Percentiles rank a stretch among this genome's conserved stretches.
Evolutionary conservation across 2,888 invertebrate species (phyloP).

Genomic region (Sminthurides aquaticus): DNA sequence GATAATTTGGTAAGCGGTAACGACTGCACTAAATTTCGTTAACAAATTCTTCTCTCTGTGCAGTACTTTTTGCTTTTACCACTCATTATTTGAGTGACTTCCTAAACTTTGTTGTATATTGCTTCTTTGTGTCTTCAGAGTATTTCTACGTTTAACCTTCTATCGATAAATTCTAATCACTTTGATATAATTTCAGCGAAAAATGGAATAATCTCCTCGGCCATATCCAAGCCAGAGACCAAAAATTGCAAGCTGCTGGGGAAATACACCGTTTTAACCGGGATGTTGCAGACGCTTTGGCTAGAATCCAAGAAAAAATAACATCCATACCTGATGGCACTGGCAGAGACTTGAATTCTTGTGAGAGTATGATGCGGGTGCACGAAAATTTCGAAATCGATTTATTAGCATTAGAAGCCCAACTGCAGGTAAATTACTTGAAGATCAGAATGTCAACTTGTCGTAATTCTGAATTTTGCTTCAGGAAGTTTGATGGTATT

Average conservation of each 20-base stretch:
- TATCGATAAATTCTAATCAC: background rate
- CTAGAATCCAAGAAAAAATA: constrained; percentile 82
- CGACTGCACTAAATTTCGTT: background rate
- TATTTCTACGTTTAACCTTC: background rate
- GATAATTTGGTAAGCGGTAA: constrained; percentile 50
- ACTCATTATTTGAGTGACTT: background rate
- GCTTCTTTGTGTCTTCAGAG: background rate
- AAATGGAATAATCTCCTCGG: constrained; percentile 79
- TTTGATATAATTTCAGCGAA: constrained; percentile 15
- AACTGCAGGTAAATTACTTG: constrained; percentile 59
- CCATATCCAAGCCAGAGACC: constrained; percentile 75
- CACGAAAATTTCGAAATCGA: constrained; percentile 94
- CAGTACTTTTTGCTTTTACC: background rate
- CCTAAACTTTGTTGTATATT: background rate
- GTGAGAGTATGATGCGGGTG: constrained; percentile 68
- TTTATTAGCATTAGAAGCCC: constrained; percentile 82
- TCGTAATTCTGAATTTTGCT: background rate
- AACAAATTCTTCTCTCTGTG: constrained; percentile 6
- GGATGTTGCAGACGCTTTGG: constrained; percentile 83
- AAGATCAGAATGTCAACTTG: background rate
- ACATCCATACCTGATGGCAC: constrained; percentile 73
- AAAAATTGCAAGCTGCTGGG: constrained; percentile 83
- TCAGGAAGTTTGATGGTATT: background rate
- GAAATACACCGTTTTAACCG: constrained; percentile 96
- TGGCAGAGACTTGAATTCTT: constrained; percentile 76